Percentiles rank a stretch among this genome's conserved stretches.
Conservation (phyloP, 2,113 vertebrate species). For the Carettochelys insculpta region DNA sequence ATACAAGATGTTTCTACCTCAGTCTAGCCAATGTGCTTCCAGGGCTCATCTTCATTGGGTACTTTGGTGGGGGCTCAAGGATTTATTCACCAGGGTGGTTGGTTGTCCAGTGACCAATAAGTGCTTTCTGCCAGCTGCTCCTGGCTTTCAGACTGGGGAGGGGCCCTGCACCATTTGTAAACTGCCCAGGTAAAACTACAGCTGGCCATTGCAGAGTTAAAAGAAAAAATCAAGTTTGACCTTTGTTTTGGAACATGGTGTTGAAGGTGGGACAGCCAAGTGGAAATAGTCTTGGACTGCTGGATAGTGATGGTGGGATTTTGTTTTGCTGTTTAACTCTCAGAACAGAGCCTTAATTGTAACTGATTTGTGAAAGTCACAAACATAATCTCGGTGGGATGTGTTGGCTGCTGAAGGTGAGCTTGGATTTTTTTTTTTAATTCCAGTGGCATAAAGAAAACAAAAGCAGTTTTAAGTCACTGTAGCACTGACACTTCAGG, state of each 20-base stretch:
- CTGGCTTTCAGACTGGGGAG: not conserved
- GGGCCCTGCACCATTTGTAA: not conserved
- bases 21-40: not conserved
- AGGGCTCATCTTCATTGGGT: not conserved
- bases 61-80: not conserved
- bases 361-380: not conserved
- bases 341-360: not conserved
- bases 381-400: not conserved
- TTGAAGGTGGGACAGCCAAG: not conserved
- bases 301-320: not conserved
- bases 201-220: not conserved
- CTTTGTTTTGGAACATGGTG: not conserved
- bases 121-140: not conserved
- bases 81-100: not conserved
- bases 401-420: not conserved
- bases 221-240: not conserved
- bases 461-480: not conserved
- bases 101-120: not conserved
- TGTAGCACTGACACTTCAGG: not conserved
- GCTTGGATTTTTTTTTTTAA: not conserved
- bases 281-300: not conserved
- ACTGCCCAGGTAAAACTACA: accelerated
- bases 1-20: not conserved
- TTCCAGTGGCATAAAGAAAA: not conserved
- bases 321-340: not conserved